Base-by-base conservation (phyloP, 2,113 vertebrate genomes). In the Aix galericulata region DNA sequence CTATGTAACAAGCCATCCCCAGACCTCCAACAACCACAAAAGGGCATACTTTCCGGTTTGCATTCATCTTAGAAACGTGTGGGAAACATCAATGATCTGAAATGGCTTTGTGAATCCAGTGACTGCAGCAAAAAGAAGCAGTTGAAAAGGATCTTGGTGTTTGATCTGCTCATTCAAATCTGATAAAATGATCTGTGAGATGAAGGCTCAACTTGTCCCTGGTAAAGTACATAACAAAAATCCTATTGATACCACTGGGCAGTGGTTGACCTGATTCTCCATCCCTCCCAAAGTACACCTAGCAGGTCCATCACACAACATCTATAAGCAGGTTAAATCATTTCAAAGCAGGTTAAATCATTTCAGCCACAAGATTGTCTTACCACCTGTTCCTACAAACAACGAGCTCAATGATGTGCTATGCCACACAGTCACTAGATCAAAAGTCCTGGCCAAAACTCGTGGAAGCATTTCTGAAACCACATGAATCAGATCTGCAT, bases 351-450 rank as follows among this genome's bases (percentile, higher is more conserved):
- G 64, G 50, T 78, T 81, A 81, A 85, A 91, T 13, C 68, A 52
- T 67, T 93, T 89, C 84, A 95, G 20, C 23, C 46, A 29, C n/a
- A 38, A 83, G 63, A 83, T 91, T 72, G 34, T 86, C 92, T 94
- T 93, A 90, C 69, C 88, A 36, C 64, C 73, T 91, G 90, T 64
- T 94, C 42, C 73, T 60, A 52, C 29, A 93, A 59, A 62, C 77
- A 79, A 13, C 0, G 1, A 66, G 18, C 42, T 88, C 92, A 89
- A 96, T 40, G 77, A 93, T 74, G 93, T 91, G 81, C 85, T 85
- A 95, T 58, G 95, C 77, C 92, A 95, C 66, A 94, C 88, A 96
- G 94, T 62, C 92, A 88, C 84, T 88, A 96, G 86, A 92, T 95
- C 92, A 96, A 96, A 74, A 93, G 10, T 46, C 34, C 86, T 69